Percentiles rank a stretch among this genome's conserved stretches.
Conservation (phyloP, 1,140 invertebrate species). For the Drosophila subpulchrella region DNA sequence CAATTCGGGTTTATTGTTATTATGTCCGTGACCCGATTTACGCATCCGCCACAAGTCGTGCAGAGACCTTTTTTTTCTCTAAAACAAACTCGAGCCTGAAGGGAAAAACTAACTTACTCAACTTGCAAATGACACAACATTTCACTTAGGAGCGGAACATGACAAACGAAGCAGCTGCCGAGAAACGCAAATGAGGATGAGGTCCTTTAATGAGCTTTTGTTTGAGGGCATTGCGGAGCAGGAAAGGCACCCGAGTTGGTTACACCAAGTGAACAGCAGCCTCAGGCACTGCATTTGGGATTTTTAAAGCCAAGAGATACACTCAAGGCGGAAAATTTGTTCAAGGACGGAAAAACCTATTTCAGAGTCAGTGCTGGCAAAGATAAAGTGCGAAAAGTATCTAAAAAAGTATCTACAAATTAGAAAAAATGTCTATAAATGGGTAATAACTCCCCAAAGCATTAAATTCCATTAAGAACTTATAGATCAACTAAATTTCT, state of each 20-base stretch:
- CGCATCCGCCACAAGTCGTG: slow-evolving; percentile 24
- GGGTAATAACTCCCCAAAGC: no score
- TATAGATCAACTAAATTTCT: no score
- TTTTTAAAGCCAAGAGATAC: slow-evolving; percentile 21
- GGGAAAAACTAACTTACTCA: slow-evolving; percentile 31
- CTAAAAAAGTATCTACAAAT: background rate
- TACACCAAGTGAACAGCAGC: slow-evolving; percentile 30
- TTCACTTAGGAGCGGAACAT: slow-evolving; percentile 53
- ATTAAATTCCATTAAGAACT: no score
- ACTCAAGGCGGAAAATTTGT: slow-evolving; percentile 9
- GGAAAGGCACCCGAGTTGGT: slow-evolving; percentile 23
- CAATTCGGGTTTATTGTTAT: slow-evolving; percentile 44
- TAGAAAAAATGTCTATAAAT: no score
- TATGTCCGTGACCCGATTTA: slow-evolving; percentile 57
- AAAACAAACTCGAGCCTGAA: slow-evolving; percentile 4
- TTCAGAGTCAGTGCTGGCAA: background rate
- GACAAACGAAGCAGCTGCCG: slow-evolving; percentile 32
- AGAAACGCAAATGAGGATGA: slow-evolving; percentile 17
- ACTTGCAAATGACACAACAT: slow-evolving; percentile 64
- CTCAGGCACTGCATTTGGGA: slow-evolving; percentile 27
- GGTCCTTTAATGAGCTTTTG: slow-evolving; percentile 55
- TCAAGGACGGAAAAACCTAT: slow-evolving; percentile 1
- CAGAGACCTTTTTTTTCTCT: slow-evolving; percentile 6
- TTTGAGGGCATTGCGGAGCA: slow-evolving; percentile 1
- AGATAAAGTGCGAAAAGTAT: no score